Conservation (phyloP, 23 tunicate species). For the Trididemnum nubilum region DNA sequence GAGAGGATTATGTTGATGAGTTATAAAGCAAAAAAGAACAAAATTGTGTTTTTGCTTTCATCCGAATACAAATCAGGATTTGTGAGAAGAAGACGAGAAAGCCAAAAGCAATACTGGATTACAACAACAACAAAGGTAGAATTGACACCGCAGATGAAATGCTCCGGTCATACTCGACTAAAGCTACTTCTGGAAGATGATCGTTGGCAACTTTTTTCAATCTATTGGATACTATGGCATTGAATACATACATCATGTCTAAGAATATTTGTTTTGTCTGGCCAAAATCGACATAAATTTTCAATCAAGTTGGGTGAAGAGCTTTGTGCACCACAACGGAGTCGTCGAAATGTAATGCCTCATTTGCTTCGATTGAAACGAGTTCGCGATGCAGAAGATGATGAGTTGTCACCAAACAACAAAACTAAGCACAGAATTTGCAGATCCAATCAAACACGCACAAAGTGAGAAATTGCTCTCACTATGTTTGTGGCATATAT, state of each 20-base stretch:
- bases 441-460: neutral
- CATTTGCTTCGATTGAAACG: neutral
- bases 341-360: neutral
- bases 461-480: constrained; percentile 1
- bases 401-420: neutral
- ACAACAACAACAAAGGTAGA: neutral
- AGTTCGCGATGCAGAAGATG: neutral
- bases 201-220: constrained; percentile 5
- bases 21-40: constrained; percentile 27
- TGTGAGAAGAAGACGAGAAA: neutral
- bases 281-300: neutral
- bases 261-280: neutral
- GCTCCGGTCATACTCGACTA: neutral
- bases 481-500: neutral
- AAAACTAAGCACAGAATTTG: neutral
- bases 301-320: constrained; percentile 8
- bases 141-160: neutral
- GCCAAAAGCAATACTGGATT: constrained; percentile 5
- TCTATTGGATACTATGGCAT: constrained; percentile 6
- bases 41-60: constrained; percentile 14
- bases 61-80: neutral
- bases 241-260: constrained; percentile 21
- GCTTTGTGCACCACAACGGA: constrained; percentile 13
- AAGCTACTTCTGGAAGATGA: constrained; percentile 1
- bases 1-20: constrained; percentile 19